Conservation (phyloP, 92 coral and sea anemone species). For the Porites lobata region DNA sequence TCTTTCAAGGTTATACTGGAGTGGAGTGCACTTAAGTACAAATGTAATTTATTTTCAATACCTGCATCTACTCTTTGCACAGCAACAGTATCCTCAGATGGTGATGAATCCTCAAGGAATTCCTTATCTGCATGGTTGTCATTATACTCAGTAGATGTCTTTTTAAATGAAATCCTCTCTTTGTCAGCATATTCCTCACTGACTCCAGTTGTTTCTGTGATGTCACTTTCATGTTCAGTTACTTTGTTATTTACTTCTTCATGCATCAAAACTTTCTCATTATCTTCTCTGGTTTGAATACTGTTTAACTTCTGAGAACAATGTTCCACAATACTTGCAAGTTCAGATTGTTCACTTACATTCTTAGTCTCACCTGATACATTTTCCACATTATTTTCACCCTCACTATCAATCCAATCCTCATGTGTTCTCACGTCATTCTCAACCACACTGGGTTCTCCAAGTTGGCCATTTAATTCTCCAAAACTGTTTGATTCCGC, state of each 20-base stretch:
- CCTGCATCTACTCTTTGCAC: conserved; percentile 52
- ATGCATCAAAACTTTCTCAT: conserved; percentile 16
- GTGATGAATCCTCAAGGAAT: neutral
- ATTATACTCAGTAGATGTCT: neutral
- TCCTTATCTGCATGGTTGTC: neutral
- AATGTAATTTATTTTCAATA: neutral
- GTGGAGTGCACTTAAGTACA: neutral
- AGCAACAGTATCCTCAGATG: neutral
- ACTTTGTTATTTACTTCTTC: neutral
- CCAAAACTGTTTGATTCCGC: neutral
- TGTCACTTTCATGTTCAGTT: neutral
- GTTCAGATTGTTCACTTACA: neutral
- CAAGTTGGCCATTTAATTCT: neutral
- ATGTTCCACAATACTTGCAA: neutral
- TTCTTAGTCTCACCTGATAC: neutral
- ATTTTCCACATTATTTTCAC: neutral
- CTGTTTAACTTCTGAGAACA: neutral
- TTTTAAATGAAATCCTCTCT: neutral
- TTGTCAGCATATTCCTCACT: neutral
- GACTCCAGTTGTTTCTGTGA: neutral
- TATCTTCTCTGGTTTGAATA: conserved; percentile 26
- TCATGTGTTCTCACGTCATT: neutral
- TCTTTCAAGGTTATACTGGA: neutral
- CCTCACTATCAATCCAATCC: neutral
- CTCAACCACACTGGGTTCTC: neutral